Base-by-base conservation (phyloP, 1,140 invertebrate genomes). In the Euschistus heros region DNA sequence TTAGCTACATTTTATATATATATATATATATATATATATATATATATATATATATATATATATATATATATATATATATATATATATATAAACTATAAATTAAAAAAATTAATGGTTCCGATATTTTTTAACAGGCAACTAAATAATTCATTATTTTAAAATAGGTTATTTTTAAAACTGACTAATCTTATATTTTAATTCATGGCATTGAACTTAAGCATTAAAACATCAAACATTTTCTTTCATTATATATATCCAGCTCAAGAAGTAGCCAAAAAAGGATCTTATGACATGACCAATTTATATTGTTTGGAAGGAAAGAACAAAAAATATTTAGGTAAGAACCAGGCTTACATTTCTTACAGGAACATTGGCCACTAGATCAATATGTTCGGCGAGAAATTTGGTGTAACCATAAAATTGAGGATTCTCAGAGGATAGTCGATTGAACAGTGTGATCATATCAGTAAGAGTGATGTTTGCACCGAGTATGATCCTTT, bases 341-440 rank as follows among this genome's bases (percentile, higher is more conserved):
- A n/a, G n/a, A n/a, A n/a, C n/a, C n/a, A 10, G 5, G 3, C 82
- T 80, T 72, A 87, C 85, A 79, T 88, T 88, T 75, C 86, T 77
- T 3, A 89, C 82, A 14, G 86, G 81, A 2, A 86, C 77, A 74
- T 84, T 85, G 1, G 86, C 86, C 54, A 88, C 81, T 61, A 87
- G 73, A 71, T 87, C 84, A 63, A 88, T 77, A 70, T 87, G 85
- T 65, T 82, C 75, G 22, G 78, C 81, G n/a, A 86, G 70, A 33
- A 78, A 75, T 47, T 65, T 69, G 15, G 67, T 57, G 61, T 71
- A 70, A 26, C 67, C 71, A 71, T 76, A 83, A 68, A 76, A 74
- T 17, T 14, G 18, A 26, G 70, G 68, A 50, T 79, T 73, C 30
- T 74, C 74, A 30, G 74, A 74, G 0, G 80, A 75, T 14, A 81